Evolutionary conservation across 1,140 invertebrate genomes (phyloP).

Genomic region (Drosophila equinoxialis): DNA sequence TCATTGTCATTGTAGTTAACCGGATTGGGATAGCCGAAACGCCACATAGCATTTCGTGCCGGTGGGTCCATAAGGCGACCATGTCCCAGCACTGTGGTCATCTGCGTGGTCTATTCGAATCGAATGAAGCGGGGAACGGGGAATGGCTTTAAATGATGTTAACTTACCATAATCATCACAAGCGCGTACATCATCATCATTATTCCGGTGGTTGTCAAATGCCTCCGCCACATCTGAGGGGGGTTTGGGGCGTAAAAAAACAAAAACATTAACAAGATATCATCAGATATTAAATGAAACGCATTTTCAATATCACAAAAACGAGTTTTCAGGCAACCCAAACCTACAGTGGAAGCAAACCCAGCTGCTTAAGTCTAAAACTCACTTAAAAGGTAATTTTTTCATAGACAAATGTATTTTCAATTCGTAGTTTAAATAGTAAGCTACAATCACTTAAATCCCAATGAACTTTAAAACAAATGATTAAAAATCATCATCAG

Average conservation of each 20-base stretch:
- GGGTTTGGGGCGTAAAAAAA: constrained; percentile 30
- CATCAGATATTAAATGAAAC: constrained; percentile 42
- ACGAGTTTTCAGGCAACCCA: constrained; percentile 28
- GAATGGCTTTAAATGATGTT: too few species aligned
- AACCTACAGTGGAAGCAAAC: constrained; percentile 28
- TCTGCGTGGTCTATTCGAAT: constrained; percentile 1
- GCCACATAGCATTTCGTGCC: constrained; percentile 95
- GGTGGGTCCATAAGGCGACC: constrained; percentile 94
- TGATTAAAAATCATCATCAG: not conserved
- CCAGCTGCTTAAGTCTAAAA: not conserved
- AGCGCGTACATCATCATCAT: constrained; percentile 27
- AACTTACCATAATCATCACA: constrained; percentile 56
- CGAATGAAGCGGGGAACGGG: not conserved
- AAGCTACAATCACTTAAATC: too few species aligned
- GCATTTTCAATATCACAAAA: constrained; percentile 36
- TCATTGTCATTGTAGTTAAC: constrained; percentile 98
- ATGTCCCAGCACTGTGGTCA: constrained; percentile 86
- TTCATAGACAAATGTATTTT: too few species aligned
- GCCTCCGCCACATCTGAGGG: constrained; percentile 27
- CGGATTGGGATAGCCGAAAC: constrained; percentile 95
- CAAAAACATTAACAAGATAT: constrained; percentile 19
- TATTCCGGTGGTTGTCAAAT: constrained; percentile 22
- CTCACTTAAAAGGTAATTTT: not conserved
- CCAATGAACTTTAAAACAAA: too few species aligned
- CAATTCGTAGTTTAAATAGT: too few species aligned